Percentiles rank a stretch among this genome's conserved stretches.
Evolutionary conservation across 2,113 vertebrate species (phyloP).

Genomic region (Anser cygnoides): DNA sequence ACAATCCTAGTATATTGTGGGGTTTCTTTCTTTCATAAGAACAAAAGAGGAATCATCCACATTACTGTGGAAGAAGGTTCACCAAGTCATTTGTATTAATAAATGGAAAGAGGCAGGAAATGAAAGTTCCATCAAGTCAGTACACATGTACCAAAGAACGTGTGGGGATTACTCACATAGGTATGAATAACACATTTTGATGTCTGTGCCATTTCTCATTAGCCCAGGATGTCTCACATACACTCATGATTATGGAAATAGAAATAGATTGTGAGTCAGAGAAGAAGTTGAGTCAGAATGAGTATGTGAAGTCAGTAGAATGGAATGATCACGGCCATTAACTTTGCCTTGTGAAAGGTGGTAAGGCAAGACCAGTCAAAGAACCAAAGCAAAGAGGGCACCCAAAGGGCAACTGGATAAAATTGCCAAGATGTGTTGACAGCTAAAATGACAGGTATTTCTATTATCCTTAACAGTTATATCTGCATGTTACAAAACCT

Average conservation of each 20-base stretch:
- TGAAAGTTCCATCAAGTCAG: slow-evolving; percentile 3
- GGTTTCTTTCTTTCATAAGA: background rate
- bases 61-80: background rate
- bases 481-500: background rate
- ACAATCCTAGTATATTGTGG: background rate
- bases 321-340: slow-evolving; percentile 8
- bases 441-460: slow-evolving; percentile 9
- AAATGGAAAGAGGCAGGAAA: slow-evolving; percentile 17
- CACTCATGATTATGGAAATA: slow-evolving; percentile 30
- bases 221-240: slow-evolving; percentile 15
- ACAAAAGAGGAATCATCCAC: background rate
- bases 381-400: background rate
- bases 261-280: slow-evolving; percentile 61
- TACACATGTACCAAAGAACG: background rate
- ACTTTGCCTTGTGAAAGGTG: slow-evolving; percentile 11
- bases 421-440: background rate
- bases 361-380: slow-evolving; percentile 21
- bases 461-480: background rate
- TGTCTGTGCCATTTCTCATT: slow-evolving; percentile 28
- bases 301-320: slow-evolving; percentile 52
- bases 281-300: slow-evolving; percentile 60
- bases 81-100: background rate
- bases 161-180: slow-evolving; percentile 47
- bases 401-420: background rate
- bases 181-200: slow-evolving; percentile 55